These are phyloP conservation scores for Anneissia japonica DNA, from an alignment of 35 echinoderm and acorn worm genomes.

Conservation along the genomic window DNA sequence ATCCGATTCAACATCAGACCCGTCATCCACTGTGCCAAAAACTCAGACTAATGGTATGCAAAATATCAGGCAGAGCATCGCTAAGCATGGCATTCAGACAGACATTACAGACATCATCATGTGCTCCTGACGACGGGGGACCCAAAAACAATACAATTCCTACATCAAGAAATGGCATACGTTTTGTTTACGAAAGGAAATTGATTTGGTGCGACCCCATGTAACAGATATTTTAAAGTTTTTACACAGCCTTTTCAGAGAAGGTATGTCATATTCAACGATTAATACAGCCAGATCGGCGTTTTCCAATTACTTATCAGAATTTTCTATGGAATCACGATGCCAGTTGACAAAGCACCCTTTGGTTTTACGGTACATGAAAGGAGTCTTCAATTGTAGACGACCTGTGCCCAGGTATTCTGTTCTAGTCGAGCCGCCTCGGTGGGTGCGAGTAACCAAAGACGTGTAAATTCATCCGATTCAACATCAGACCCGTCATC, in stretches of 20 bases:
- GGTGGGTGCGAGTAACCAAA: not conserved
- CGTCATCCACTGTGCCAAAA: not conserved
- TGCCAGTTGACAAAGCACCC: not conserved
- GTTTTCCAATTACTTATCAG: not conserved
- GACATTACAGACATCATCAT: not conserved
- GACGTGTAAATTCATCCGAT: too few relatives aligned
- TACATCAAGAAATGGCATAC: not conserved
- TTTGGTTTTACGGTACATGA: not conserved
- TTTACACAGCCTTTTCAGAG: constrained; percentile 3
- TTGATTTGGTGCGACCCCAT: constrained; percentile 6
- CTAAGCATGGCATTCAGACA: not conserved
- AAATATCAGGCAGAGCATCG: not conserved
- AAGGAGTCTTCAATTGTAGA: not conserved
- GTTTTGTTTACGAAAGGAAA: constrained; percentile 5
- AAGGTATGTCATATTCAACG: not conserved
- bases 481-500: not conserved
- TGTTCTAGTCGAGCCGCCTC: not conserved
- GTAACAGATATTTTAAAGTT: not conserved
- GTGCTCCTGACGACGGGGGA: not conserved
- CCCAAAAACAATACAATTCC: not conserved
- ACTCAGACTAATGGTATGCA: not conserved
- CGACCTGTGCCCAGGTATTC: not conserved
- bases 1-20: not conserved
- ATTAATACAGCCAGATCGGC: not conserved
- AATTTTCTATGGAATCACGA: not conserved